Conservation (phyloP, 2,888 invertebrate genomes). For the Eledona agricola region DNA sequence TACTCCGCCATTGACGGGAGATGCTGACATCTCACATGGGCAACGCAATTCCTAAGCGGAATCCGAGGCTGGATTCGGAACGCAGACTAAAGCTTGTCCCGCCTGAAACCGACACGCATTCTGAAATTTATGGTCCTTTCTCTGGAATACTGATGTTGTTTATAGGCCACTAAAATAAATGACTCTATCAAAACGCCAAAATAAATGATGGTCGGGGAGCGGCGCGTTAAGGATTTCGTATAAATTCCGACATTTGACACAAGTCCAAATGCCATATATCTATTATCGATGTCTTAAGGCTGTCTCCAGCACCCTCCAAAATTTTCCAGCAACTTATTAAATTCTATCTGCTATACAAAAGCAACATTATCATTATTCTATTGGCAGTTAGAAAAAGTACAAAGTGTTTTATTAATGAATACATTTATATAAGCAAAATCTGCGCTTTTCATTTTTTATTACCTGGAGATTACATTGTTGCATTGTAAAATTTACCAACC, state of each 20-base stretch:
- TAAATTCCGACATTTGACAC: constrained; percentile 30
- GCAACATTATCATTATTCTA: too few species aligned
- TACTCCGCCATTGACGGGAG: background rate
- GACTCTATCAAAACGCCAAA: constrained; percentile 37
- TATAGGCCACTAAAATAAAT: constrained; percentile 37
- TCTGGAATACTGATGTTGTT: constrained; percentile 41
- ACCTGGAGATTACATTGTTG: too few species aligned
- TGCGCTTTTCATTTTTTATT: too few species aligned
- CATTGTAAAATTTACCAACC: too few species aligned
- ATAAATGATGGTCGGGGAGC: constrained; percentile 31
- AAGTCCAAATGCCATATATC: constrained; percentile 28
- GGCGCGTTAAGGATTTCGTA: constrained; percentile 34
- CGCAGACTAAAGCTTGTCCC: constrained; percentile 43
- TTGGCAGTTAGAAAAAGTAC: too few species aligned
- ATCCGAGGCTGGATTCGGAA: constrained; percentile 40
- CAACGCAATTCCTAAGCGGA: constrained; percentile 38
- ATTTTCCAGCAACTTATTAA: constrained; percentile 13
- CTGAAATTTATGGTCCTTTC: constrained; percentile 40
- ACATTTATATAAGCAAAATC: too few species aligned
- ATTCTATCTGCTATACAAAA: too few species aligned
- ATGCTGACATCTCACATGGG: constrained; percentile 1
- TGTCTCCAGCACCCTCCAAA: too few species aligned
- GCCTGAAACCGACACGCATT: constrained; percentile 41
- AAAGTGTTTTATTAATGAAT: too few species aligned
- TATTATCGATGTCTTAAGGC: constrained; percentile 19